Evolutionary conservation across 2,888 invertebrate genomes (phyloP).

Genomic region (Stenolophus ochropezus): DNA sequence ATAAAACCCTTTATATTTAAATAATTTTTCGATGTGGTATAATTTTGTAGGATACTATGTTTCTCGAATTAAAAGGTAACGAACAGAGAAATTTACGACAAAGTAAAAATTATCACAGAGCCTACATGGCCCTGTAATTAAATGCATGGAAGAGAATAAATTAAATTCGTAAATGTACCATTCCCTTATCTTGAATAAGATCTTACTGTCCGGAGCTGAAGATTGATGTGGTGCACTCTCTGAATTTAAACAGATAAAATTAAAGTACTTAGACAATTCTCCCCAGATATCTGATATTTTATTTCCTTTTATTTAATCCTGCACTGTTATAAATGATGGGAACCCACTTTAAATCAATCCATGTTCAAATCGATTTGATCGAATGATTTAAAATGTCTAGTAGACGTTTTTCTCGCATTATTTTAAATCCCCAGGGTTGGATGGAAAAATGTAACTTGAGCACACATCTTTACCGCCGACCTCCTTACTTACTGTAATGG

Average conservation of each 20-base stretch:
- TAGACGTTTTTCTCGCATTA: conserved; percentile 32
- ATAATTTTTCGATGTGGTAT: too few species aligned
- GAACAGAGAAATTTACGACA: not conserved
- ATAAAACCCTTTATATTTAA: too few species aligned
- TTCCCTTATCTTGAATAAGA: not conserved
- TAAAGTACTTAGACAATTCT: conserved; percentile 26
- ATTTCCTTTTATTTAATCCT: conserved; percentile 33
- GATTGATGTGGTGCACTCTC: conserved; percentile 3
- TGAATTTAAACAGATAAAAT: conserved; percentile 27
- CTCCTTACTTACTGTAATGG: conserved; percentile 33
- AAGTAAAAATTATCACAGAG: not conserved
- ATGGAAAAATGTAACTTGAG: conserved; percentile 31
- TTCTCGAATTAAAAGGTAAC: not conserved
- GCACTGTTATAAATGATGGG: conserved; percentile 33
- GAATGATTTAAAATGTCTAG: conserved; percentile 38
- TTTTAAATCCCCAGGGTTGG: conserved; percentile 15
- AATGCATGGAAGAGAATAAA: not conserved
- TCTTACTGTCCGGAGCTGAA: not conserved
- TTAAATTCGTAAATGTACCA: not conserved
- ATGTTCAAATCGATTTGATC: conserved; percentile 31
- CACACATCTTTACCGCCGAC: not conserved
- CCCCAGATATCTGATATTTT: conserved; percentile 9
- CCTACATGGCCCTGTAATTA: not conserved
- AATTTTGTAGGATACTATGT: too few species aligned
- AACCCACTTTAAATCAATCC: conserved; percentile 40